phyloP scores from a whole-genome alignment of 2,888 invertebrate genomes.

The Drosophila meridionalis region DNA sequence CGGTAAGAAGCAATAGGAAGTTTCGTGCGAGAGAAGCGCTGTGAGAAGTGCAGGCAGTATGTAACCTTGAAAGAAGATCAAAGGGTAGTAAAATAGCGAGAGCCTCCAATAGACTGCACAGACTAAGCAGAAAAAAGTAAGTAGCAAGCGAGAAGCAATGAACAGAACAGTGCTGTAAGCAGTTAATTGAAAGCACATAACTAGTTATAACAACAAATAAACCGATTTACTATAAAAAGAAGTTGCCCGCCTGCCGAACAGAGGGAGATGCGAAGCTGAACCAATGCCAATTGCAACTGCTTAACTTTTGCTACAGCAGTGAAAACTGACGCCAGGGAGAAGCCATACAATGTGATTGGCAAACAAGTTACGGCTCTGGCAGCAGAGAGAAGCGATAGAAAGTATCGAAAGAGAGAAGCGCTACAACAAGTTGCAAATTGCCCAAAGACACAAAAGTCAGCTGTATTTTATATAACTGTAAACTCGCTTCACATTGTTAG shows the following conservation, averaged over 20 bases:
- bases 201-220: not conserved
- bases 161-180: not conserved
- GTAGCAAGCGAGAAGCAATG: not conserved
- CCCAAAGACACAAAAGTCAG: not conserved
- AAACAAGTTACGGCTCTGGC: not conserved
- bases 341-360: constrained; percentile 1
- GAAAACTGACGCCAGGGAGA: not conserved
- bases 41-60: not conserved
- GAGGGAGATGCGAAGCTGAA: constrained; percentile 5
- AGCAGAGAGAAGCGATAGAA: not conserved
- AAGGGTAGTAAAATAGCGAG: not conserved
- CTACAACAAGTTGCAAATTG: constrained; percentile 2
- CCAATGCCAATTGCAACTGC: not conserved
- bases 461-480: not conserved
- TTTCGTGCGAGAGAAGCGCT: not conserved
- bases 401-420: not conserved
- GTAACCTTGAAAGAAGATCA: not conserved
- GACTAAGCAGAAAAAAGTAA: not conserved
- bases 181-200: not conserved
- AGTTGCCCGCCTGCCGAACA: not conserved
- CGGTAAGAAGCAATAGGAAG: no score
- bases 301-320: not conserved
- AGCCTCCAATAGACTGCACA: not conserved
- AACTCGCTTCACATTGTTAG: not conserved
- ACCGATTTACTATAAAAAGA: not conserved